Evolutionary conservation across 2,888 invertebrate species (phyloP), one percentile per base, ranked within the genome.

Genomic region (Scaptodrosophila latifasciaeformis): DNA sequence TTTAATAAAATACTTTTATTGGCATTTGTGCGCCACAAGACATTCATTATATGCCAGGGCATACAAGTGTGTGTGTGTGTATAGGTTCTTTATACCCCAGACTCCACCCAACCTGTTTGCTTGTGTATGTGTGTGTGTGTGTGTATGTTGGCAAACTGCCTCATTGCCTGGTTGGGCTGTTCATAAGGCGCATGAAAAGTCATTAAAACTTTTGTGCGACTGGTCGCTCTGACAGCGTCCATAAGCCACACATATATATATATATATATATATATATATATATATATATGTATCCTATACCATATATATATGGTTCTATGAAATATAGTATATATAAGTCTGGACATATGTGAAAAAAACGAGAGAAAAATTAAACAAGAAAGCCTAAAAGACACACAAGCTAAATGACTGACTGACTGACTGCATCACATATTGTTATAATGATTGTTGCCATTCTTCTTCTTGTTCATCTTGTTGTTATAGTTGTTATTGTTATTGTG

Each of bases 1-100:
- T 75, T 75, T 75, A 72, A 75, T 75, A 75, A 78, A 75, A 75
- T 75, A 76, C 77, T 79, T 79, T 75, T 67, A 79, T 79, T 76
- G 80, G 74, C 74, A 79, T 79, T 76, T 71, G 72, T 63, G 54
- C 54, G 56, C 48, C 67, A 57, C 57, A 76, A 69, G 61, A 47
- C 56, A 67, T 59, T 62, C 59, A 59, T 57, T 59, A 59, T 55
- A 52, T 18, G 15, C 34, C 34, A 34, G 13, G 6, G 13, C 13
- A 15, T 6, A 34, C 34, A 34, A n/a, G n/a, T n/a, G n/a, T n/a
- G n/a, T n/a, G n/a, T n/a, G n/a, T n/a, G n/a, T n/a, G n/a, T n/a
- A n/a, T n/a, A n/a, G n/a, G n/a, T n/a, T n/a, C n/a, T n/a, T n/a
- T n/a, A n/a, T 17, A 29, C 3, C 39, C 30, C 61, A 46, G 29